Evolutionary conservation across 2,113 vertebrate species (phyloP), one percentile per base, ranked within the genome.

Genomic region (Passer domesticus): DNA sequence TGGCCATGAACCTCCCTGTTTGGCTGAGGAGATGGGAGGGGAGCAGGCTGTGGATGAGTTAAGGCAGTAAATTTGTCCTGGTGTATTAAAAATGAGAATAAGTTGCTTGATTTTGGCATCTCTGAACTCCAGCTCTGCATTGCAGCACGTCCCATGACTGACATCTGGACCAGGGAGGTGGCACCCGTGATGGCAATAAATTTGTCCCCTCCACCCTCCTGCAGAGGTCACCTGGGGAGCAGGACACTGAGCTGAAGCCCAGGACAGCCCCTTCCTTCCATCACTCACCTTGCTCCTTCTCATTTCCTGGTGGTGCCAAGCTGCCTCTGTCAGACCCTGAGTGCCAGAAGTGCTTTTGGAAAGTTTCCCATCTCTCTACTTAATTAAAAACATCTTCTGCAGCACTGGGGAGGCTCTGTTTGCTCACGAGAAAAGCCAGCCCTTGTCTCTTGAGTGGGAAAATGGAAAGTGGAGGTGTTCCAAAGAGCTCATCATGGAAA

Each of bases 171-270:
- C 52, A 39, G 60, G 22, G 24, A 28, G 44, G 4, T 68, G 73
- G 13, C 56, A 60, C 30, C 19, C 0, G 0, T 2, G 9, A 58
- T 92, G 72, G 49, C 66, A 55, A 18, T 5, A 12, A 6, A 21
- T 77, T 41, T 90, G 83, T 85, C 39, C 59, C 27, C 37, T 78
- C 37, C 46, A 33, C 11, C 24, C 39, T 83, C 41, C 50, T 13
- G 9, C 82, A 76, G 66, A 84, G 82, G 68, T 70, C 66, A 70
- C 60, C 52, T 21, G 74, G 90, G 74, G 43, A 58, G 69, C 31
- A 60, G 88, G 73, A 63, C 68, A 28, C 20, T 0, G 9, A 76
- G 68, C 67, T 89, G 15, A 8, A 62, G 50, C 37, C 37, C 72
- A 70, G 35, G 30, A 21, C 59, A 85, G 35, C 50, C 87, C 44